These are phyloP conservation scores for Oxygymnocypris stewartii DNA, from an alignment of 2,113 vertebrate species.

Conservation along the genomic window DNA sequence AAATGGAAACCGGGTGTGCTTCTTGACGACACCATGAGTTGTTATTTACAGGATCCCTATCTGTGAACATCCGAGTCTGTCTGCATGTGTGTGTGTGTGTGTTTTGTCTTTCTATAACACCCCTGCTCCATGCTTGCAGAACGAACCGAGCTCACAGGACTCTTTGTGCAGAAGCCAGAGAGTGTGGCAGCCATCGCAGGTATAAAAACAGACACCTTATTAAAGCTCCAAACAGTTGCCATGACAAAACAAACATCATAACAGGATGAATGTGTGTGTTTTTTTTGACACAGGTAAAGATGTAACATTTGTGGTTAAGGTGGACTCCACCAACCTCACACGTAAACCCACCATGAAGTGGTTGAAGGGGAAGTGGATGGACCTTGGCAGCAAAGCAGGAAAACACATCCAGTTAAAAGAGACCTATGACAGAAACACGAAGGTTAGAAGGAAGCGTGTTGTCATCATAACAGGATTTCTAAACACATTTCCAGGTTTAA, in stretches of 20 bases:
- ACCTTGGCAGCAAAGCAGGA: slow-evolving; percentile 85
- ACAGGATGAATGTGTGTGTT: neutral
- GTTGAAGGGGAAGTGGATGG: slow-evolving; percentile 93
- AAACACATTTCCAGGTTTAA: neutral
- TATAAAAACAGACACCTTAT: slow-evolving; percentile 11
- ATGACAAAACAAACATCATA: neutral
- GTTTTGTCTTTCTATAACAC: neutral
- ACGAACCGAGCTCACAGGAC: slow-evolving; percentile 38
- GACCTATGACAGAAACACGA: slow-evolving; percentile 81
- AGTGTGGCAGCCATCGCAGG: slow-evolving; percentile 33
- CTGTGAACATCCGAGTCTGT: slow-evolving; percentile 16
- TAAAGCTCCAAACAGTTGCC: neutral
- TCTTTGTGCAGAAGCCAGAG: slow-evolving; percentile 50
- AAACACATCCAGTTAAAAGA: slow-evolving; percentile 85
- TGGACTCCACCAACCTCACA: slow-evolving; percentile 76
- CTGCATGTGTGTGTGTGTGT: slow-evolving; percentile 1
- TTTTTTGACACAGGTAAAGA: slow-evolving; percentile 72
- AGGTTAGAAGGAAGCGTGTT: slow-evolving; percentile 66
- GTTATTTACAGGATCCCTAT: neutral
- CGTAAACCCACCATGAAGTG: slow-evolving; percentile 83
- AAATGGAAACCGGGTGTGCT: neutral
- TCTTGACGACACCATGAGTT: neutral
- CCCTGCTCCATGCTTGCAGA: slow-evolving; percentile 18
- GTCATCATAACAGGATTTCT: neutral
- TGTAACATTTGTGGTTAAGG: slow-evolving; percentile 67